Evolutionary conservation across 2,797 vertebrate genomes (phyloP).

Genomic region (Neostethus bicornis): DNA sequence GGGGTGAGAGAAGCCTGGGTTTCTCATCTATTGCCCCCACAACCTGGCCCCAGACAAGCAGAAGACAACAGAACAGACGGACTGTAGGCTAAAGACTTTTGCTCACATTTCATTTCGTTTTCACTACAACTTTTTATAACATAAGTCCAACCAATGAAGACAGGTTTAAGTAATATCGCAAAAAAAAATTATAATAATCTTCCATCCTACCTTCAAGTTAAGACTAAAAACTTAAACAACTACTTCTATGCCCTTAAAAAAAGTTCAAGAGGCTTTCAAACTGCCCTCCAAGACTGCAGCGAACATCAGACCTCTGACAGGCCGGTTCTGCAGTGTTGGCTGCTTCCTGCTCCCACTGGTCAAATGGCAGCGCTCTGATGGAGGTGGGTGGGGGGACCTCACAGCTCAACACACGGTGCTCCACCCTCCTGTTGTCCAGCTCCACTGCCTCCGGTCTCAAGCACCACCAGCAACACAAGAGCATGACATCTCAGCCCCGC

Average conservation of each 20-base stretch:
- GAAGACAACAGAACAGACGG: no score
- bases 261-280: slow-evolving; percentile 9
- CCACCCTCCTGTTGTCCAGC: slow-evolving; percentile 81
- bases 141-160: no score
- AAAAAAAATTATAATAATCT: no score
- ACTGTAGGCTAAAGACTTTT: no score
- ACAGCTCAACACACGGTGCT: slow-evolving; percentile 83
- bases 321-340: slow-evolving; percentile 35
- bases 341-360: slow-evolving; percentile 66
- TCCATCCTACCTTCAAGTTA: not conserved
- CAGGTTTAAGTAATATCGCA: no score
- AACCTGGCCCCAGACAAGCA: no score
- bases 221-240: not conserved
- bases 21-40: no score
- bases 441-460: slow-evolving; percentile 88
- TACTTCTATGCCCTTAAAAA: not conserved
- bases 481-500: slow-evolving; percentile 84
- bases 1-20: no score
- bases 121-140: no score
- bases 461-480: slow-evolving; percentile 90
- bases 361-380: slow-evolving; percentile 60
- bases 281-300: slow-evolving; percentile 21
- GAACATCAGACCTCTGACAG: slow-evolving; percentile 69
- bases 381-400: slow-evolving; percentile 60
- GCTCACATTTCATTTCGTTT: no score